These are phyloP conservation scores for Scaptodrosophila latifasciaeformis DNA, from an alignment of 2,888 invertebrate genomes.

Conservation along the genomic window DNA sequence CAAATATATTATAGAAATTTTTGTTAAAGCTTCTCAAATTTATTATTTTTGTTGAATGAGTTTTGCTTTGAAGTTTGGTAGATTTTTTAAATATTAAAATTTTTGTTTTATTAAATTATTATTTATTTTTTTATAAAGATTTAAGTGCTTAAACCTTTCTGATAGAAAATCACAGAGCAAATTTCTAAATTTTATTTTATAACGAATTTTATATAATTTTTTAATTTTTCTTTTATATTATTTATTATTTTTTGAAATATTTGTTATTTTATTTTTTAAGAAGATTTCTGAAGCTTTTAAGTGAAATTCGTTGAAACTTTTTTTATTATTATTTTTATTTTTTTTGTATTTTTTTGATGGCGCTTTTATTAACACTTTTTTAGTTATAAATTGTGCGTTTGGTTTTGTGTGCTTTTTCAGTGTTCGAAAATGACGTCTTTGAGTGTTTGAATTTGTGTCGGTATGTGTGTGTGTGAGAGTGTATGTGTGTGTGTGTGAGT, in stretches of 20 bases:
- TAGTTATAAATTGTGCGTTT: constrained; percentile 5
- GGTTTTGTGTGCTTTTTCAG: constrained; percentile 3
- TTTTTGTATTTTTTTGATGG: no score
- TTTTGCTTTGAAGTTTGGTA: constrained; percentile 37
- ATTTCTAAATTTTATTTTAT: constrained; percentile 52
- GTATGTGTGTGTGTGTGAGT: constrained; percentile 15
- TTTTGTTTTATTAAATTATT: constrained; percentile 30
- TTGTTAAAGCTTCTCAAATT: constrained; percentile 42
- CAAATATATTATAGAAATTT: constrained; percentile 27
- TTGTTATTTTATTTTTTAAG: constrained; percentile 27
- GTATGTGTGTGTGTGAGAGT: constrained; percentile 15
- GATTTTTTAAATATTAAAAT: constrained; percentile 44
- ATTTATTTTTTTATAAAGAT: constrained; percentile 39
- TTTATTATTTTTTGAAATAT: constrained; percentile 21
- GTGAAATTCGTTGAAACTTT: constrained; percentile 61
- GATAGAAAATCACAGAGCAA: constrained; percentile 71
- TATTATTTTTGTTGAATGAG: constrained; percentile 25
- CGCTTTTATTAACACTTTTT: constrained; percentile 20
- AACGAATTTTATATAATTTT: constrained; percentile 17
- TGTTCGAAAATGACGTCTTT: constrained; percentile 6
- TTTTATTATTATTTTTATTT: no score
- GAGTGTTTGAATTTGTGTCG: not conserved
- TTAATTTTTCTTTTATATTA: constrained; percentile 14
- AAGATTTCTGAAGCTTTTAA: constrained; percentile 18
- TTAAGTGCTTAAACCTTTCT: constrained; percentile 57